Evolutionary conservation across 2,113 vertebrate genomes (phyloP).

Genomic region (Struthidea cinerea): DNA sequence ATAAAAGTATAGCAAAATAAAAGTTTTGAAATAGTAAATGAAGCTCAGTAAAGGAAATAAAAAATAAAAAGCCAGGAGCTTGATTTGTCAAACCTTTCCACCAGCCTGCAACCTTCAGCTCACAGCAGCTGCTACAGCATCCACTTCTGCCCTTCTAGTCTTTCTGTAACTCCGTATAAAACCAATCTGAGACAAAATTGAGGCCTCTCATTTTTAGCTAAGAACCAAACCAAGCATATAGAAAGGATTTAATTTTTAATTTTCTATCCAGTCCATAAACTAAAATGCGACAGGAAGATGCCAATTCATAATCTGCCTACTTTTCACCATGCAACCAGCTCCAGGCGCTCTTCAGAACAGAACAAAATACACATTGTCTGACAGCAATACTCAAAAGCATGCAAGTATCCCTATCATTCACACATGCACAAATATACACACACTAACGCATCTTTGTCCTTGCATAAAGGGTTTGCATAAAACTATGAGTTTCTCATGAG

Average conservation of each 20-base stretch:
- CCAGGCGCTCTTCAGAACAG: not conserved
- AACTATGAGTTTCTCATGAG: fast-evolving
- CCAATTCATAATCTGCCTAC: too few species aligned
- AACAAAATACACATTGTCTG: fast-evolving
- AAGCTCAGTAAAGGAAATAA: not conserved
- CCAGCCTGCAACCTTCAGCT: not conserved
- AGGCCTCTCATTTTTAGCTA: not conserved
- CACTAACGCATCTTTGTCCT: fast-evolving
- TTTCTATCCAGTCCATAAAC: not conserved
- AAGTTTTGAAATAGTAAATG: not conserved
- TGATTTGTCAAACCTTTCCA: not conserved
- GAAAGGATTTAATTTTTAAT: not conserved
- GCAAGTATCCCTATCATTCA: not conserved
- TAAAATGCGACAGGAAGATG: not conserved
- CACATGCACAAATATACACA: not conserved
- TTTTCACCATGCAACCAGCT: not conserved
- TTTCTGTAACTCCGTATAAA: not conserved
- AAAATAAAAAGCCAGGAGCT: not conserved
- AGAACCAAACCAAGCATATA: not conserved
- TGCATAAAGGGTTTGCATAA: not conserved
- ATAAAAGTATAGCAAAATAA: not conserved
- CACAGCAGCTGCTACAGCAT: not conserved
- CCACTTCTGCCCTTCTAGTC: not conserved
- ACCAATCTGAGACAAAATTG: not conserved
- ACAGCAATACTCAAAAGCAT: not conserved